Evolutionary conservation across 2,113 vertebrate genomes (phyloP), one percentile per base, ranked within the genome.

Genomic region (Pseudorasbora parva): DNA sequence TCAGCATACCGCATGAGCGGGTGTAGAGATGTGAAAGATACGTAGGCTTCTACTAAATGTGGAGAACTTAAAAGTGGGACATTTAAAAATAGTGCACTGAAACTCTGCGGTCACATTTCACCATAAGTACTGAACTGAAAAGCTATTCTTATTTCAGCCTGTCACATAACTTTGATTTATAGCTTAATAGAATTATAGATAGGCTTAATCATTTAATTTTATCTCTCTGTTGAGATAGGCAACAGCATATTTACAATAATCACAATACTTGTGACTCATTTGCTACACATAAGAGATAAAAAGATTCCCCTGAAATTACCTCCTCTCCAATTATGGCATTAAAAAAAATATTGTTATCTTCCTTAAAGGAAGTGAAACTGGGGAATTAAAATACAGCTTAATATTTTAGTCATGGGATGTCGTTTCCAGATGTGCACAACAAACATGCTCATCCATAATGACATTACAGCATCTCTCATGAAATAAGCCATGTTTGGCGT

Each of bases 11-110:
- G 9, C 54, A 77, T 54, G 51, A 69, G 21, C 60, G 51, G 4
- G 37, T 47, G 57, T 68, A 21, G n/a, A 10, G 51, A 64, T 75
- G 76, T 68, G 41, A 83, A 59, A 69, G 2, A 45, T 64, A 27
- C 45, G 78, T 25, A 76, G 57, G 54, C 66, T 86, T 86, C 77
- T 54, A 30, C 27, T 57, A 11, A 62, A 77, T 45, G 23, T 3
- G 57, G 21, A 51, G 14, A 60, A 43, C 17, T 57, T n/a, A 69
- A 78, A 87, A 84, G 64, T 87, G 60, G 86, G 79, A 43, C 83
- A 59, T 64, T 82, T 84, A 64, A 45, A 82, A 82, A 81, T 82
- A 72, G 64, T 78, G 60, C 27, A 60, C 17, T 78, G 30, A 75
- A 82, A 37, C 15, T 37, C 17, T 78, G 62, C 23, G 17, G 30